Percentiles rank a stretch among this genome's conserved stretches.
phyloP scores from a whole-genome alignment of 2,797 vertebrate genomes.

The Valencia hispanica region DNA sequence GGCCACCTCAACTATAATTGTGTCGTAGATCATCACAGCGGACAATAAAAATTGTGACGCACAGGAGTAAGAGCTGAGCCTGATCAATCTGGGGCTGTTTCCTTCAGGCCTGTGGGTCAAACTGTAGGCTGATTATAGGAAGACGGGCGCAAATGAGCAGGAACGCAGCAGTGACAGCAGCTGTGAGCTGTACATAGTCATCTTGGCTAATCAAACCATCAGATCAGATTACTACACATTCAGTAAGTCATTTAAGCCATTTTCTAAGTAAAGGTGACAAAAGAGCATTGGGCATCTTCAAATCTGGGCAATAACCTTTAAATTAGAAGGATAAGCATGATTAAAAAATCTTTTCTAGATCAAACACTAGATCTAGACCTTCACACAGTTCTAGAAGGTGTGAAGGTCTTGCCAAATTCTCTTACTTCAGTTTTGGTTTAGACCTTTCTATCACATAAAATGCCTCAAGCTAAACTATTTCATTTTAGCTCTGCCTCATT shows the following conservation, averaged over 20 bases:
- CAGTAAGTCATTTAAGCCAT: not conserved
- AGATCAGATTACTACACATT: not conserved
- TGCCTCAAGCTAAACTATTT: not conserved
- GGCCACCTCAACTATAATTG: slow-evolving; percentile 66
- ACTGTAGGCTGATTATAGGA: slow-evolving; percentile 48
- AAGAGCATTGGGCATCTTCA: not conserved
- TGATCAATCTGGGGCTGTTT: slow-evolving; percentile 61
- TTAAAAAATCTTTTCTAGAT: not conserved
- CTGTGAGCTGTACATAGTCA: slow-evolving; percentile 14
- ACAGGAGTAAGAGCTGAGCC: slow-evolving; percentile 39
- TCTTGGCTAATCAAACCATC: not conserved
- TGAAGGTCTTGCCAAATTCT: not conserved
- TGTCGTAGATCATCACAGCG: slow-evolving; percentile 65
- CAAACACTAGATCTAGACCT: no score
- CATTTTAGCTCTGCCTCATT: not conserved
- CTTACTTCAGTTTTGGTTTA: not conserved
- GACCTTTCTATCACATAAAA: not conserved
- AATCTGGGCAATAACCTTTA: not conserved
- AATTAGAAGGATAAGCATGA: not conserved
- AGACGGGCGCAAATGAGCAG: slow-evolving; percentile 38
- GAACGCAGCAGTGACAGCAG: slow-evolving; percentile 38
- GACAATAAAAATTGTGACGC: slow-evolving; percentile 67
- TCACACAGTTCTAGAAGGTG: no score
- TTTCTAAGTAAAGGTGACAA: not conserved
- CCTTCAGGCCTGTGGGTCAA: slow-evolving; percentile 55